Evolutionary conservation across 2,888 invertebrate species (phyloP).

Genomic region (Cerceris rybyensis): DNA sequence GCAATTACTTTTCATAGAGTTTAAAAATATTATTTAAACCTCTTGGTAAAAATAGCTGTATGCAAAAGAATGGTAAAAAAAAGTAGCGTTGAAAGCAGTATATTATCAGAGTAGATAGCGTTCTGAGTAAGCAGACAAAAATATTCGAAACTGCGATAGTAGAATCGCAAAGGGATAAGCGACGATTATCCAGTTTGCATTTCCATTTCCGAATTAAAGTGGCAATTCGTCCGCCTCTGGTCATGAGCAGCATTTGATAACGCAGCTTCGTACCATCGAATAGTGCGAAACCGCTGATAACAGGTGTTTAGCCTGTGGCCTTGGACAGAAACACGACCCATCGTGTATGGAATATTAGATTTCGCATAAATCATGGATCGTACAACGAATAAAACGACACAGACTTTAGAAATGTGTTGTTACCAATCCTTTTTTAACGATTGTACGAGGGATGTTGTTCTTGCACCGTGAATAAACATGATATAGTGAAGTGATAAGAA

Average conservation of each 20-base stretch:
- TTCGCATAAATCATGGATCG: constrained; percentile 48
- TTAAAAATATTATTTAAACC: too few relatives aligned
- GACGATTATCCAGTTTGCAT: constrained; percentile 11
- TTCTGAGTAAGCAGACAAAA: neutral
- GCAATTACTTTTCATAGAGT: too few relatives aligned
- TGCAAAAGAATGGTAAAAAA: too few relatives aligned
- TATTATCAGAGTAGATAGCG: too few relatives aligned
- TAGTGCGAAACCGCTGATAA: constrained; percentile 55
- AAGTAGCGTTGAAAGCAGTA: too few relatives aligned
- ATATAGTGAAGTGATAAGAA: neutral
- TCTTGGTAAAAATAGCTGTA: too few relatives aligned
- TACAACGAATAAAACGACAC: constrained; percentile 10
- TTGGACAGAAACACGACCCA: constrained; percentile 47
- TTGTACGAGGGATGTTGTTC: neutral
- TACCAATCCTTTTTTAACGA: constrained; percentile 32
- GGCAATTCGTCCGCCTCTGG: constrained; percentile 45
- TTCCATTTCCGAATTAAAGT: constrained; percentile 55
- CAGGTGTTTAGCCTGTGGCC: constrained; percentile 59
- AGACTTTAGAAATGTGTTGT: neutral
- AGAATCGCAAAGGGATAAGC: constrained; percentile 19
- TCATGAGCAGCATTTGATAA: constrained; percentile 56
- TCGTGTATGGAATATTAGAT: constrained; percentile 52
- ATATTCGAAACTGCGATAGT: constrained; percentile 9
- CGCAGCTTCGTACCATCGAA: constrained; percentile 51
- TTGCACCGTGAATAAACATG: constrained; percentile 2